These are phyloP conservation scores for Atrina japonica DNA, from an alignment of 2,888 invertebrate species.

Conservation along the genomic window DNA sequence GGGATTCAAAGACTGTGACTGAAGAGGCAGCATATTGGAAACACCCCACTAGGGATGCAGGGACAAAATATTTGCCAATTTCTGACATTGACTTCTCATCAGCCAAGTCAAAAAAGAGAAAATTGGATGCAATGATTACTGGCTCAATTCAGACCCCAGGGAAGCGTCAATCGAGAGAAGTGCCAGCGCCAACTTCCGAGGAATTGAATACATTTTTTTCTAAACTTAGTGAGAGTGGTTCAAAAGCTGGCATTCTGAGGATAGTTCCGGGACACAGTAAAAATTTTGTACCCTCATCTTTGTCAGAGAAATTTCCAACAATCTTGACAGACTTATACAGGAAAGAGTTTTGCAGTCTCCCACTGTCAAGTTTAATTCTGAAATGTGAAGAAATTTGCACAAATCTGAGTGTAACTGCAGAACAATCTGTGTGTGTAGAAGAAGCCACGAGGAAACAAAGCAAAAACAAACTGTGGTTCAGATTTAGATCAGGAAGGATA, in stretches of 20 bases:
- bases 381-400: too few relatives aligned
- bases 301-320: slow-evolving; percentile 17
- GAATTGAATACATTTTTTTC: too few relatives aligned
- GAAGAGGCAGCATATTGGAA: slow-evolving; percentile 49
- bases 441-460: slow-evolving; percentile 28
- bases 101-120: slow-evolving; percentile 19
- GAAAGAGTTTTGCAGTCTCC: not conserved
- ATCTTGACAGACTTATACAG: slow-evolving; percentile 17
- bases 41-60: slow-evolving; percentile 13
- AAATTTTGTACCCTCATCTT: not conserved
- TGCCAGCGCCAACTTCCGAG: too few relatives aligned
- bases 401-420: too few relatives aligned
- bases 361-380: too few relatives aligned
- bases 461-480: slow-evolving; percentile 26
- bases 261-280: not conserved
- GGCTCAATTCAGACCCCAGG: not conserved
- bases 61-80: slow-evolving; percentile 18
- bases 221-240: too few relatives aligned
- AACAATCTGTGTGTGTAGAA: too few relatives aligned
- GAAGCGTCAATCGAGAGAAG: too few relatives aligned
- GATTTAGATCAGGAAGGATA: slow-evolving; percentile 36
- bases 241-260: too few relatives aligned
- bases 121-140: not conserved
- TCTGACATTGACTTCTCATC: slow-evolving; percentile 28
- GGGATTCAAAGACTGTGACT: slow-evolving; percentile 49